phyloP scores from a whole-genome alignment of 2,888 invertebrate species.

The Spialia ferax region DNA sequence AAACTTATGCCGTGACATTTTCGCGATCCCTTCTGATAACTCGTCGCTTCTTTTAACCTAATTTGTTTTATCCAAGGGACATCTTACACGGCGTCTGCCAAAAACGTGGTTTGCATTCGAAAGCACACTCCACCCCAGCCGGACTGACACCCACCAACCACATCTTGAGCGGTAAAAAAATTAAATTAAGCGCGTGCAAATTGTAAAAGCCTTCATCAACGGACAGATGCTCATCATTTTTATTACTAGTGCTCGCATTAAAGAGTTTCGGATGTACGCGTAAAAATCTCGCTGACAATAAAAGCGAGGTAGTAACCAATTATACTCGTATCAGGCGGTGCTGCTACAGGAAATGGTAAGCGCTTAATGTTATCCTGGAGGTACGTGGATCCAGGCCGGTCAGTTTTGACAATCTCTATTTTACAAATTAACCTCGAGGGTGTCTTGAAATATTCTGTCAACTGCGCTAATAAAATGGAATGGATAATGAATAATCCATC shows the following conservation, averaged over 20 bases:
- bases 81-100: conserved; percentile 14
- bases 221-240: conserved; percentile 40
- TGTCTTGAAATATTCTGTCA: too few relatives aligned
- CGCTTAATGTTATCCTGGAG: background rate
- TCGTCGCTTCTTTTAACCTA: conserved; percentile 5
- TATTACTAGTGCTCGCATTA: conserved; percentile 37
- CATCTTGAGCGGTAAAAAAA: conserved; percentile 20
- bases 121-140: background rate
- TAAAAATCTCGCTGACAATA: conserved; percentile 37
- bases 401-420: too few relatives aligned
- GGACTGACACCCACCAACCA: background rate
- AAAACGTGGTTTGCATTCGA: conserved; percentile 35
- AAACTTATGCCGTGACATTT: background rate
- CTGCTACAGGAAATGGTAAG: background rate
- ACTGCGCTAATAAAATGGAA: too few relatives aligned
- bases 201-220: conserved; percentile 19
- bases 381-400: background rate
- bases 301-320: conserved; percentile 37
- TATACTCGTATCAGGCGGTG: conserved; percentile 34
- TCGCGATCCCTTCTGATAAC: background rate
- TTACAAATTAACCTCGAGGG: too few relatives aligned
- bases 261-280: conserved; percentile 31
- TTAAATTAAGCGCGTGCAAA: conserved; percentile 34
- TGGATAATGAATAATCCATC: too few relatives aligned
- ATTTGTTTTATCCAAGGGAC: conserved; percentile 26